Evolutionary conservation across 2,888 invertebrate species (phyloP).

Genomic region (Iphiclides podalirius): DNA sequence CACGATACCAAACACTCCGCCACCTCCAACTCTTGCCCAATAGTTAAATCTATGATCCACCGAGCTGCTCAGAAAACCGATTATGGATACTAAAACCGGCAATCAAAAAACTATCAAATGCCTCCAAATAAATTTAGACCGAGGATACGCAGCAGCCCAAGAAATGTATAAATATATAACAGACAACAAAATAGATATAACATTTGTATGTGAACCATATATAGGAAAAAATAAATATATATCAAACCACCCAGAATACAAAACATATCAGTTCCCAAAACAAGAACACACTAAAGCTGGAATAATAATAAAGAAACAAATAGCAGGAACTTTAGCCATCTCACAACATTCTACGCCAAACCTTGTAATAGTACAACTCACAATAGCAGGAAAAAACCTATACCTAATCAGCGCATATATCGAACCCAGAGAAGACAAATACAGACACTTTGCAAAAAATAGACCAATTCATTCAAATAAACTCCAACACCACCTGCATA

Average conservation of each 20-base stretch:
- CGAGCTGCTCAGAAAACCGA: neutral
- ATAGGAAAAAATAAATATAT: neutral
- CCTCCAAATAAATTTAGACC: neutral
- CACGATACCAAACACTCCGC: conserved; percentile 1
- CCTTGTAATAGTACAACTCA: conserved; percentile 1
- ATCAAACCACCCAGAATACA: neutral
- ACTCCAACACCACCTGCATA: neutral
- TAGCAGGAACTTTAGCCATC: too few relatives aligned
- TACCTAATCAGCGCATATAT: conserved; percentile 1
- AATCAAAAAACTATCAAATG: neutral
- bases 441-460: neutral
- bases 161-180: neutral
- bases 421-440: neutral
- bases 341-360: neutral
- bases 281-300: too few relatives aligned
- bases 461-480: neutral
- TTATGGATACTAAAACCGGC: neutral
- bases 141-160: neutral
- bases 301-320: too few relatives aligned
- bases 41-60: neutral
- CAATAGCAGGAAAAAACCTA: neutral
- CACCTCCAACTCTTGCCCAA: conserved; percentile 1
- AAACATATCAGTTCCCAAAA: neutral
- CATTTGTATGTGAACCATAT: neutral
- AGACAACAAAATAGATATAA: neutral